Evolutionary conservation across 1,140 invertebrate species (phyloP).

Genomic region (Hydropsyche tenuis): DNA sequence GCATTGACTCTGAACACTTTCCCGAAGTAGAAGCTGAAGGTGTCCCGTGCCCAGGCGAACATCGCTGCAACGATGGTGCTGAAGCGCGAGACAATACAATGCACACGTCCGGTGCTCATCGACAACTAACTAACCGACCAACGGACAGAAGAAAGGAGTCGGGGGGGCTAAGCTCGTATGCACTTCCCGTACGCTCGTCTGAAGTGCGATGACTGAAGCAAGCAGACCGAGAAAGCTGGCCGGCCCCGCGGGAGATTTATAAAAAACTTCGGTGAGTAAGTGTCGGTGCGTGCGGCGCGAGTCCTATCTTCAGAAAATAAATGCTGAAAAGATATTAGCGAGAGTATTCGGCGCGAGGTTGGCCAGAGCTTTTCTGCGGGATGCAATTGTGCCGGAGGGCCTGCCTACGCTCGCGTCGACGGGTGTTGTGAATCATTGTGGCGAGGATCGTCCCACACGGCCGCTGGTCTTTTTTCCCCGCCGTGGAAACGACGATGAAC

Average conservation of each 20-base stretch:
- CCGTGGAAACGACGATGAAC: neutral
- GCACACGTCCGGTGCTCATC: slow-evolving; percentile 1
- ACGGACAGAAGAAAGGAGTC: neutral
- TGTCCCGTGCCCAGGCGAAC: slow-evolving; percentile 43
- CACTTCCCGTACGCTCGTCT: slow-evolving; percentile 12
- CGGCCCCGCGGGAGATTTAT: neutral
- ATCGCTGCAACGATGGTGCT: slow-evolving; percentile 23
- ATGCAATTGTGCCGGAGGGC: neutral
- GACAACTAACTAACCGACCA: neutral
- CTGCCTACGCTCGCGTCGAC: slow-evolving; percentile 23
- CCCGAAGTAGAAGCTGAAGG: slow-evolving; percentile 41
- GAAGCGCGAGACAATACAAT: slow-evolving; percentile 8
- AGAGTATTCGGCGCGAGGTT: too few relatives aligned
- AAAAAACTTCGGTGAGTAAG: slow-evolving; percentile 19
- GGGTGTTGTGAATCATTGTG: neutral
- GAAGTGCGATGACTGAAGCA: slow-evolving; percentile 3
- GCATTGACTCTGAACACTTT: neutral
- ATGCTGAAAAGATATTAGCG: too few relatives aligned
- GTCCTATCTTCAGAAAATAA: too few relatives aligned
- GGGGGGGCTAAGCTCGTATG: neutral
- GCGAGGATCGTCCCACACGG: neutral
- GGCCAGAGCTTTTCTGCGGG: neutral
- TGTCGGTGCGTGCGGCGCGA: too few relatives aligned
- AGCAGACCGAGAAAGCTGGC: neutral
- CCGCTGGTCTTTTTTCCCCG: neutral